Conservation (phyloP, 2,888 invertebrate species). For the Cotesia congregata region DNA sequence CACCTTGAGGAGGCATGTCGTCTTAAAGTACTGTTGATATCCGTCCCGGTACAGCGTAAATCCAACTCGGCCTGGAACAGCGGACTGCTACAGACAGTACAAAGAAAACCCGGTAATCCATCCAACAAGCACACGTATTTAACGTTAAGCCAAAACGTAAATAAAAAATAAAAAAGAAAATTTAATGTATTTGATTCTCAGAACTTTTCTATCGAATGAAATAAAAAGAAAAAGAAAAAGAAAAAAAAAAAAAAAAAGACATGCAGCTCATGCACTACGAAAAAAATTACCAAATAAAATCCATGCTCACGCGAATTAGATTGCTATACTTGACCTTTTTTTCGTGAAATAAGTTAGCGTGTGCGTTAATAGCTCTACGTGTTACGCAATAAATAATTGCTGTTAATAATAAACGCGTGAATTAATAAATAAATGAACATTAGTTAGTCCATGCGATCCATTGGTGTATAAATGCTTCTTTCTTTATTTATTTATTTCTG, state of each 20-base stretch:
- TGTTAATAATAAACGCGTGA: slow-evolving; percentile 46
- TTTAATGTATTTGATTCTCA: neutral
- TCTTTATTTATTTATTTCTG: slow-evolving; percentile 54
- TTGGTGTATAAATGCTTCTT: slow-evolving; percentile 27
- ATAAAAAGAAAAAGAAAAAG: neutral
- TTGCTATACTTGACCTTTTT: slow-evolving; percentile 69
- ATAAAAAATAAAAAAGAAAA: slow-evolving; percentile 17
- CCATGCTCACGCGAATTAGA: slow-evolving; percentile 23
- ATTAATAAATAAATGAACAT: slow-evolving; percentile 10
- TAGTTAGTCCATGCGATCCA: slow-evolving; percentile 22
- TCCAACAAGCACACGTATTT: slow-evolving; percentile 33
- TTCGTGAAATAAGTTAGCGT: slow-evolving; percentile 44
- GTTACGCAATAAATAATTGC: slow-evolving; percentile 40
- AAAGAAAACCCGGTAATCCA: slow-evolving; percentile 36
- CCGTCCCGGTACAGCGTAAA: slow-evolving; percentile 63
- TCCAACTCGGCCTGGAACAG: slow-evolving; percentile 66
- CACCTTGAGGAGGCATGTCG: slow-evolving; percentile 64
- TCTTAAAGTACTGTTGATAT: slow-evolving; percentile 59
- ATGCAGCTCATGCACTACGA: neutral
- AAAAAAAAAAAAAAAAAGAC: neutral
- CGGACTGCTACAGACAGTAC: slow-evolving; percentile 53
- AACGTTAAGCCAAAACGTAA: slow-evolving; percentile 18
- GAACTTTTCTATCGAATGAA: too few relatives aligned
- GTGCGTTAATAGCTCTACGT: slow-evolving; percentile 51
- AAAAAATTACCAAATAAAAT: neutral